Evolutionary conservation across 1,140 invertebrate genomes (phyloP).

Genomic region (Ericerus pela): DNA sequence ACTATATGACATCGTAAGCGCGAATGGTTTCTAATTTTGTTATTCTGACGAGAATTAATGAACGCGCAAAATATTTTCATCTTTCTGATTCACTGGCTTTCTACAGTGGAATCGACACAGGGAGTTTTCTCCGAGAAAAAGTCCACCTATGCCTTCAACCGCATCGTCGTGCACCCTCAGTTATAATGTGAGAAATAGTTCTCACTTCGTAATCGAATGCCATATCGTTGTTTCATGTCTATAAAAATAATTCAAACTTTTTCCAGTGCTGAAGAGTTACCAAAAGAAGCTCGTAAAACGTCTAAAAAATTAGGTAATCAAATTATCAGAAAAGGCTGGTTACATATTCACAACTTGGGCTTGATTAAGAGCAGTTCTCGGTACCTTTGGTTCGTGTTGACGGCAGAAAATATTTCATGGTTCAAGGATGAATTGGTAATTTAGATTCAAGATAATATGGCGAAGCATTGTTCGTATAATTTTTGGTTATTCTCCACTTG

Average conservation of each 20-base stretch:
- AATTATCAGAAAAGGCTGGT: slow-evolving; percentile 97
- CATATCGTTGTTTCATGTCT: slow-evolving; percentile 28
- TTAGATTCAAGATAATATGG: slow-evolving; percentile 14
- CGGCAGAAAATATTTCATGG: slow-evolving; percentile 96
- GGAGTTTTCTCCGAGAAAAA: no score
- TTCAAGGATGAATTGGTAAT: slow-evolving; percentile 90
- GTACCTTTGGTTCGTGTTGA: slow-evolving; percentile 99
- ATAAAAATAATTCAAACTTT: no score
- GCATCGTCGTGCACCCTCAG: no score
- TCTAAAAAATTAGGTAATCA: slow-evolving; percentile 85
- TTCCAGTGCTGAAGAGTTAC: slow-evolving; percentile 90
- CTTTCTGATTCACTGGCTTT: no score
- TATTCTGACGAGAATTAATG: no score
- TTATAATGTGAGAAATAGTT: neutral
- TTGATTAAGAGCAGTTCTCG: slow-evolving; percentile 96
- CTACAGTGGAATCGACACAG: no score
- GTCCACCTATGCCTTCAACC: no score
- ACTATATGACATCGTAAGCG: no score
- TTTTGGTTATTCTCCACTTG: neutral
- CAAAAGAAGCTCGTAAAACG: slow-evolving; percentile 73
- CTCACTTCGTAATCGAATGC: neutral
- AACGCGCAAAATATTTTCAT: no score
- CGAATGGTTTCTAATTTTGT: no score
- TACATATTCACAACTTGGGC: slow-evolving; percentile 93
- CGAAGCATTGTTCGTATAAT: neutral